These are phyloP conservation scores for Cheilosia variabilis DNA, from an alignment of 2,888 invertebrate genomes.

Conservation along the genomic window DNA sequence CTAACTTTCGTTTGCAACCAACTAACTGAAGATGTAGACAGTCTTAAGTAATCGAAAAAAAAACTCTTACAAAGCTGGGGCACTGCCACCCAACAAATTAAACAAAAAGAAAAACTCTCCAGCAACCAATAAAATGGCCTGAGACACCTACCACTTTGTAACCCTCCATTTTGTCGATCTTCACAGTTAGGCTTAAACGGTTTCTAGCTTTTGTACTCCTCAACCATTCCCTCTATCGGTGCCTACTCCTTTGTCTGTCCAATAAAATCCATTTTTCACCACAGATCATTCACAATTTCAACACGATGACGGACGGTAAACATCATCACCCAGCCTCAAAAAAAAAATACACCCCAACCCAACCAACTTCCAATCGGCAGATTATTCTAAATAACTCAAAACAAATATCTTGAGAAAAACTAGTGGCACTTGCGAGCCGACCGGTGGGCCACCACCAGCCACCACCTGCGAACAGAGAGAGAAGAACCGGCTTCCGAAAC, in stretches of 20 bases:
- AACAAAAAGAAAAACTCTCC: no score
- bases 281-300: background rate
- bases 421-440: slow-evolving; percentile 57
- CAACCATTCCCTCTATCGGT: background rate
- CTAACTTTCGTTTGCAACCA: no score
- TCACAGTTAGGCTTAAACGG: no score
- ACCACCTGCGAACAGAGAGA: slow-evolving; percentile 71
- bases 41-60: no score
- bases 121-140: no score
- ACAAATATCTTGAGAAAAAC: slow-evolving; percentile 69
- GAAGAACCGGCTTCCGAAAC: slow-evolving; percentile 72
- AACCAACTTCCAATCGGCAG: slow-evolving; percentile 59
- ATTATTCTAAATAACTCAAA: slow-evolving; percentile 71
- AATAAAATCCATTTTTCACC: slow-evolving; percentile 1
- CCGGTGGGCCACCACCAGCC: slow-evolving; percentile 52
- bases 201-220: no score
- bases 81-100: no score
- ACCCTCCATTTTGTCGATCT: no score
- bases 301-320: slow-evolving; percentile 6
- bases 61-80: no score
- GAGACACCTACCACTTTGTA: no score
- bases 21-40: no score
- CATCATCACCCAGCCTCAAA: background rate
- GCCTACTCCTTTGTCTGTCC: background rate
- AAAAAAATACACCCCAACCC: slow-evolving; percentile 22